phyloP scores from a whole-genome alignment of 2,888 invertebrate genomes.

The Altica lythri region DNA sequence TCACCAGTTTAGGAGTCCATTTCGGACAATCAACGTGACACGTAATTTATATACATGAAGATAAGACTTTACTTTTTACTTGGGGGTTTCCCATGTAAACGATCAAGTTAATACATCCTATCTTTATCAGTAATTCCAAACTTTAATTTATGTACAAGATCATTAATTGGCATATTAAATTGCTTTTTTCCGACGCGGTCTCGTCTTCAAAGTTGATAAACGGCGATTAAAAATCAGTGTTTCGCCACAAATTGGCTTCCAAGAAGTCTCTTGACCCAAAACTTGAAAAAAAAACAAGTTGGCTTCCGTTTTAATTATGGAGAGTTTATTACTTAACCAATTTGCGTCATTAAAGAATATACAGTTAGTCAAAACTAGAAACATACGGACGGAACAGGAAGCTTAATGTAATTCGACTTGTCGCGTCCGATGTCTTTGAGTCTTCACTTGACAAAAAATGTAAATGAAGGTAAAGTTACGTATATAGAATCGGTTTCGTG shows the following conservation, averaged over 20 bases:
- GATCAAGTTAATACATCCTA: too few species aligned
- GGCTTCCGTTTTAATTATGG: constrained; percentile 20
- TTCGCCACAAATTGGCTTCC: neutral
- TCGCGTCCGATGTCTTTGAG: constrained; percentile 16
- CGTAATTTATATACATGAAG: too few species aligned
- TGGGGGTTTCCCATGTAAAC: too few species aligned
- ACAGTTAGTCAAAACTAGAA: constrained; percentile 25
- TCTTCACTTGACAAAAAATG: constrained; percentile 11
- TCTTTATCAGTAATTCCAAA: too few species aligned
- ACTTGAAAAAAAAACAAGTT: constrained; percentile 5
- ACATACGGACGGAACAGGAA: constrained; percentile 22
- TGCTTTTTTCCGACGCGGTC: too few species aligned
- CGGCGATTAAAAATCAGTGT: constrained; percentile 1
- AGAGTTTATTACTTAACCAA: constrained; percentile 14
- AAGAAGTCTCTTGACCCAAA: neutral
- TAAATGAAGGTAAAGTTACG: constrained; percentile 2
- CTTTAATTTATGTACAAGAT: too few species aligned
- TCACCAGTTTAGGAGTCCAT: too few species aligned
- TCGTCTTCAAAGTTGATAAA: too few species aligned
- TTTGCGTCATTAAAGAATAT: constrained; percentile 22
- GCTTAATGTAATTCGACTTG: constrained; percentile 16
- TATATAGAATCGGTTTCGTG: neutral
- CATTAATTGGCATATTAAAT: too few species aligned
- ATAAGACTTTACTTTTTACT: too few species aligned
- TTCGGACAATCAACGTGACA: too few species aligned